Conservation (phyloP, 2,797 vertebrate genomes). For the Steatocranus sp. region DNA sequence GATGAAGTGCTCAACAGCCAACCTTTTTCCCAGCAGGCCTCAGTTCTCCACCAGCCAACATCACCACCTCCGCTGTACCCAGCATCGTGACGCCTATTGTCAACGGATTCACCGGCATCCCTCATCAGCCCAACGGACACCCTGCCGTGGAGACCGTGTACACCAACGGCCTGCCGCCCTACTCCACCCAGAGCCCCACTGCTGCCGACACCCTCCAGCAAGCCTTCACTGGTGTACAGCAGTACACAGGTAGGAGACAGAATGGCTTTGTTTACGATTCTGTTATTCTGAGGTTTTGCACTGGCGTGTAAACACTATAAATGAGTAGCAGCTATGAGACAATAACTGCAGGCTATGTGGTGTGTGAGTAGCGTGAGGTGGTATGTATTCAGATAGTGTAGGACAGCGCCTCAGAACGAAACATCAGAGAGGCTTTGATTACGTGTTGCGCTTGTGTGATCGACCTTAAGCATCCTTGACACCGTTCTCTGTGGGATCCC, state of each 20-base stretch:
- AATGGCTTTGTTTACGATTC: not conserved
- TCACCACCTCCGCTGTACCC: slow-evolving; percentile 87
- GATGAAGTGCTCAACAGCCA: not conserved
- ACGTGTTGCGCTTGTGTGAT: slow-evolving; percentile 46
- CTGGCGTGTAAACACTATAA: not conserved
- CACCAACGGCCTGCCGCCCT: slow-evolving; percentile 91
- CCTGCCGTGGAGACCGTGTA: slow-evolving; percentile 92
- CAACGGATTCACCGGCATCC: slow-evolving; percentile 93
- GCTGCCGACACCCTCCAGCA: slow-evolving; percentile 94
- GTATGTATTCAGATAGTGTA: not conserved
- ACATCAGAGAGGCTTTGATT: slow-evolving; percentile 51
- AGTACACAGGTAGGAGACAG: slow-evolving; percentile 87
- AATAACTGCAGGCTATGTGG: slow-evolving; percentile 3
- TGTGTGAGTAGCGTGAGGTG: not conserved
- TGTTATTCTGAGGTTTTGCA: not conserved
- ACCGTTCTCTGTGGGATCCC: slow-evolving; percentile 18
- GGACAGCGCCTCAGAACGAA: slow-evolving; percentile 24
- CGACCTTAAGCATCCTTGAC: slow-evolving; percentile 59
- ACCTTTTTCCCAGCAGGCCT: slow-evolving; percentile 77
- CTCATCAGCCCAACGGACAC: slow-evolving; percentile 91
- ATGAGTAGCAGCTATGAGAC: not conserved
- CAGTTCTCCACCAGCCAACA: slow-evolving; percentile 90
- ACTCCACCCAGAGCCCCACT: slow-evolving; percentile 94
- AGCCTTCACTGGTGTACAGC: slow-evolving; percentile 94
- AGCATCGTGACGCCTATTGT: slow-evolving; percentile 91